phyloP scores from a whole-genome alignment of 1,140 invertebrate species.

The Aradophagus sp. region DNA sequence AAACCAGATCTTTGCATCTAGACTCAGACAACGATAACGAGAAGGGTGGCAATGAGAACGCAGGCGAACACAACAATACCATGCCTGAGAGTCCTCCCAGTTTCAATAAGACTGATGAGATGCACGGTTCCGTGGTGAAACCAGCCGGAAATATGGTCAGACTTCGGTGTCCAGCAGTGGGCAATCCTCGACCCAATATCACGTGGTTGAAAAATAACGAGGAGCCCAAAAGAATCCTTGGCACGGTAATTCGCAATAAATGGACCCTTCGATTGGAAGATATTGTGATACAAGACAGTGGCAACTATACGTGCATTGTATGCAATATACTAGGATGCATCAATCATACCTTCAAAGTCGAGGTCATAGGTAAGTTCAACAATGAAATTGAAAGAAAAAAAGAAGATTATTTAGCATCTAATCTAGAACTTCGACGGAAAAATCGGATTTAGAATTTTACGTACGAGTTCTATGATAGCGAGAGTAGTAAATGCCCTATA shows the following conservation, averaged over 20 bases:
- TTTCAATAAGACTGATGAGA: constrained; percentile 75
- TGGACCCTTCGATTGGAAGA: constrained; percentile 85
- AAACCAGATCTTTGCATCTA: constrained; percentile 67
- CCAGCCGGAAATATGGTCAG: constrained; percentile 81
- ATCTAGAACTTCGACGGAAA: no score
- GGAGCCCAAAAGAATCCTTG: constrained; percentile 77
- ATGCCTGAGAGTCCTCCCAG: constrained; percentile 64
- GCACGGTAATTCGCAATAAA: constrained; percentile 76
- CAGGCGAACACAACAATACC: constrained; percentile 70
- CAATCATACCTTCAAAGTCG: constrained; percentile 82
- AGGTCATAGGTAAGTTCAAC: constrained; percentile 81
- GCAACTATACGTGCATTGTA: constrained; percentile 90
- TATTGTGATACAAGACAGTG: constrained; percentile 83
- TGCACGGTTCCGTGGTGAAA: constrained; percentile 76
- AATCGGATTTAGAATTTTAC: no score
- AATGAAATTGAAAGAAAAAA: no score
- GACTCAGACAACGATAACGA: constrained; percentile 66
- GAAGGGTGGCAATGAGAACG: constrained; percentile 64
- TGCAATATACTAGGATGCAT: constrained; percentile 87
- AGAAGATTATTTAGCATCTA: no score
- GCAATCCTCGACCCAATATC: constrained; percentile 85
- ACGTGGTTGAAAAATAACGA: constrained; percentile 86
- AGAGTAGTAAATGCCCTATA: no score
- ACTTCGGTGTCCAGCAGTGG: constrained; percentile 79
- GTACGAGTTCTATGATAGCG: no score